Evolutionary conservation across 2,888 invertebrate species (phyloP), one percentile per base, ranked within the genome.

Genomic region (Acrobasis consociella): DNA sequence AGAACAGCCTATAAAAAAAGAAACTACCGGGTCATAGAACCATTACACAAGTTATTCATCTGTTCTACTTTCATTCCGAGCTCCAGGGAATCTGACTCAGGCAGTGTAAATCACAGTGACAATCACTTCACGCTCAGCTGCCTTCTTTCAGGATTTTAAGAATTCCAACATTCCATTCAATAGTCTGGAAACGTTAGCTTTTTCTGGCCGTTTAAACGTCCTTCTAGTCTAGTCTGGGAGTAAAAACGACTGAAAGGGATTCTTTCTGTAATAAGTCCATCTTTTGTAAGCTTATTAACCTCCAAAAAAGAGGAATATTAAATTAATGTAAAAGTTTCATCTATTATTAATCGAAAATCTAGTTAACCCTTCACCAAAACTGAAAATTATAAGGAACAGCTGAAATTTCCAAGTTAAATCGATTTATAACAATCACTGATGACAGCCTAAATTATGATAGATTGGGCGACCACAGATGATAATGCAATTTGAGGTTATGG

Each of bases 381-480:
- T 16, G 53, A 37, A 31, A 31, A 31, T 9, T 31, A 42, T 39
- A 42, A 42, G 56, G 42, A 42, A 42, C 38, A 3, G 51, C 55
- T 56, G 16, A 56, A 56, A 56, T 56, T 56, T 56, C 11, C 9
- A 58, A 62, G 42, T 38, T 49, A 60, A 49, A 63, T 60, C 63
- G 55, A 64, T 64, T 64, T 61, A 64, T 64, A 64, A 64, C 61
- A 64, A 64, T 64, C 51, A 52, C 51, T 16, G 39, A 50, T 46
- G 64, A 64, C 58, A 64, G 49, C 39, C 22, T 7, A 58, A 61
- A 64, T 61, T 61, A 61, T 61, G 64, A 64, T 60, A 49, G 64
- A 64, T 64, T 56, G 17, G 31, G n/a, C 13, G 15, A 42, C 13
- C 51, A 22, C 17, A 42, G 56, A 56, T 56, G 42, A 56, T 56